Percentiles rank a stretch among this genome's conserved stretches.
Evolutionary conservation across 2,797 vertebrate genomes (phyloP).

Genomic region (Tachyglossus aculeatus): DNA sequence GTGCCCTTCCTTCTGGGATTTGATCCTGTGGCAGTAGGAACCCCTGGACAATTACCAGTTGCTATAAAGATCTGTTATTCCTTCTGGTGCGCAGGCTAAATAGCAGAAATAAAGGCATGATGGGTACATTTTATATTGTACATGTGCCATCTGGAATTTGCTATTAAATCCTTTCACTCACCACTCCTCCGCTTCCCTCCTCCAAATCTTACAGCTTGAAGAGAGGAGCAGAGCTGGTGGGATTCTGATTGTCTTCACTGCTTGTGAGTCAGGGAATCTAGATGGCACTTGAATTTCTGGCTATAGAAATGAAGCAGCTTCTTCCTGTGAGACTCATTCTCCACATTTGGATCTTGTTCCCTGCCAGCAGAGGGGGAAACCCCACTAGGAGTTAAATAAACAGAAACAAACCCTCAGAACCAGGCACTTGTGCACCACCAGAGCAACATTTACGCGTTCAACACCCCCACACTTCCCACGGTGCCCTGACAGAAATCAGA

Average conservation of each 20-base stretch:
- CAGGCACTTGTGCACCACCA: not conserved
- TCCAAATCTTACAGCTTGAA: not conserved
- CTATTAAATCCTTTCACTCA: not conserved
- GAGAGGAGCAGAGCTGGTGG: not conserved
- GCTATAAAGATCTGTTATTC: conserved; percentile 7
- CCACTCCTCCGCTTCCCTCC: not conserved
- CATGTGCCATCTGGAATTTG: not conserved
- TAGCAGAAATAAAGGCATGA: conserved; percentile 6
- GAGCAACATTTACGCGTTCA: too few relatives aligned
- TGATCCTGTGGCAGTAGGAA: conserved; percentile 13
- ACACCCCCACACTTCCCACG: too few relatives aligned
- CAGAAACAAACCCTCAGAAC: conserved; percentile 34
- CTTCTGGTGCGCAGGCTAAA: conserved; percentile 4
- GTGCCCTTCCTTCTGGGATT: conserved; percentile 39
- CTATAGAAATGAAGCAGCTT: not conserved
- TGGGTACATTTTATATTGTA: not conserved
- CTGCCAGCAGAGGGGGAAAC: not conserved
- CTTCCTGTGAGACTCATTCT: conserved; percentile 4
- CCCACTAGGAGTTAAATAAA: conserved; percentile 2
- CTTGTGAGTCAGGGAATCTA: not conserved
- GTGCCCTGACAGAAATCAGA: too few relatives aligned
- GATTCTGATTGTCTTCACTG: not conserved
- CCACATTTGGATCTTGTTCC: not conserved
- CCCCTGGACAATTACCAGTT: conserved; percentile 1
- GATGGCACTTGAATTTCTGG: not conserved